Evolutionary conservation across 2,797 vertebrate species (phyloP).

Genomic region (Pangasius djambal): DNA sequence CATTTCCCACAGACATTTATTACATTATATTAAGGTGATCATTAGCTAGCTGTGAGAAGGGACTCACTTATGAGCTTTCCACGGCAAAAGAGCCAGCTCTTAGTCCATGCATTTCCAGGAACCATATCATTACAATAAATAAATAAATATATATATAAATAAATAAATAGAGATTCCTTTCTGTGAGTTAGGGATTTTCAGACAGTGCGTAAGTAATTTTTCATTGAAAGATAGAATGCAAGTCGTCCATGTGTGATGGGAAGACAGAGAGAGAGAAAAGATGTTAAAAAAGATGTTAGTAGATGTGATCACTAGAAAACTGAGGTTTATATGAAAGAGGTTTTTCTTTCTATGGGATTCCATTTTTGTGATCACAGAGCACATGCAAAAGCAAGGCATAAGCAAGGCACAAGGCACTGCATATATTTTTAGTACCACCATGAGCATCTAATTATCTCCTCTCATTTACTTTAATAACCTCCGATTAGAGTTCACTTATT

Average conservation of each 20-base stretch:
- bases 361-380: background rate
- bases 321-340: background rate
- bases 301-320: background rate
- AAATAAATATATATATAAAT: no score
- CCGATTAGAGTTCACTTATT: background rate
- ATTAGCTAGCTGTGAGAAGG: background rate
- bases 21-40: background rate
- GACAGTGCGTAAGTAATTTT: background rate
- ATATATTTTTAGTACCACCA: background rate
- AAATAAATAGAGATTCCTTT: background rate
- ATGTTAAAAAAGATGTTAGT: background rate
- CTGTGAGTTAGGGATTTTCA: background rate
- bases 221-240: background rate
- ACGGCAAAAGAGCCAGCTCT: background rate
- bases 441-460: background rate
- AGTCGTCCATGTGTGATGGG: background rate
- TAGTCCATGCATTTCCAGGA: background rate
- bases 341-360: background rate
- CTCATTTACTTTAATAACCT: background rate
- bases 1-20: constrained; percentile 14
- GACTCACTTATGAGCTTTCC: background rate
- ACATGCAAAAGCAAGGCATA: background rate
- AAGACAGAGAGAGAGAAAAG: background rate
- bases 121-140: background rate
- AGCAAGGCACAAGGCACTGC: background rate